Percentiles rank a stretch among this genome's conserved stretches.
These are phyloP conservation scores for Globodera rostochiensis DNA, from an alignment of 1,140 invertebrate genomes.

Conservation along the genomic window DNA sequence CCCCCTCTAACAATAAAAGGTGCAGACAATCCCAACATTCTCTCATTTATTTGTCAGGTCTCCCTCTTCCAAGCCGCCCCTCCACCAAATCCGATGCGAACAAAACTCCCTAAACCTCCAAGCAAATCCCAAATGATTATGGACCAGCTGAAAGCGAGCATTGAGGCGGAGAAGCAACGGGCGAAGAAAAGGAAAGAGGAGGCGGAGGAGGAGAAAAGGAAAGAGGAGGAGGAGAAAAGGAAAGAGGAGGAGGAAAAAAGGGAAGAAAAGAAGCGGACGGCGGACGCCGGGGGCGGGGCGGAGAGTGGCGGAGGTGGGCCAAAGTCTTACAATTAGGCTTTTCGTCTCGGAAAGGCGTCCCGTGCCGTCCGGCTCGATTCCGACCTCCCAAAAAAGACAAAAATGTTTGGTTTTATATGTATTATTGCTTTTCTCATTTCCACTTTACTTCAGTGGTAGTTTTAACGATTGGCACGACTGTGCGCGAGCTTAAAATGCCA, in stretches of 20 bases:
- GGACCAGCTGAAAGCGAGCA: conserved; percentile 39
- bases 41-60: conserved; percentile 17
- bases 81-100: not conserved
- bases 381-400: no score
- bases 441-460: no score
- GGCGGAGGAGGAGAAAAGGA: conserved; percentile 4
- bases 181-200: conserved; percentile 27
- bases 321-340: no score
- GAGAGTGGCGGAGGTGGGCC: conserved; percentile 11
- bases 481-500: no score
- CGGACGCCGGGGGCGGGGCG: conserved; percentile 12
- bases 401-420: no score
- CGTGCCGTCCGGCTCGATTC: no score
- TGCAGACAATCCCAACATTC: not conserved
- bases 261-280: conserved; percentile 12
- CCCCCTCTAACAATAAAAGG: not conserved
- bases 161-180: conserved; percentile 33
- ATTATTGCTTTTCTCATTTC: no score
- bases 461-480: no score
- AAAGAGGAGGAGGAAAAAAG: not conserved
- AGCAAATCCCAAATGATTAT: conserved; percentile 35
- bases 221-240: conserved; percentile 26
- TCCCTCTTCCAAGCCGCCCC: conserved; percentile 21
- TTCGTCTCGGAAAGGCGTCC: no score
- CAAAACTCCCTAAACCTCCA: conserved; percentile 15